phyloP scores from a whole-genome alignment of 1,140 invertebrate genomes.

The Phortica variegata region DNA sequence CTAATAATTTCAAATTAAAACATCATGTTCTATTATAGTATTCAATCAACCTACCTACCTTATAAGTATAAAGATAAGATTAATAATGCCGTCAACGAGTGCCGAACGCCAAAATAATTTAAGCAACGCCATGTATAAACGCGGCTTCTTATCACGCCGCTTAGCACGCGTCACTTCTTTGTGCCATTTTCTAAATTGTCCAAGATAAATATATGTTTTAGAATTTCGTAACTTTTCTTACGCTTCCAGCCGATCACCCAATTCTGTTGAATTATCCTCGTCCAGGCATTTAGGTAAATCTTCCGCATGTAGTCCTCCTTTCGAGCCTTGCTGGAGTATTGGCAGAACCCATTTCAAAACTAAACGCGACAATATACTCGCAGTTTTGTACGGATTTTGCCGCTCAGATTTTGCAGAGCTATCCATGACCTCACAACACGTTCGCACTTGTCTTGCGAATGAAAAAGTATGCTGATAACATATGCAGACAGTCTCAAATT shows the following conservation, averaged over 20 bases:
- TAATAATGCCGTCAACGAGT: slow-evolving; percentile 56
- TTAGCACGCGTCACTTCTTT: slow-evolving; percentile 57
- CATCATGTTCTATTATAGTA: not conserved
- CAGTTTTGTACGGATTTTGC: slow-evolving; percentile 45
- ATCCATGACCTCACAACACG: too few species aligned
- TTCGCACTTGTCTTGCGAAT: too few species aligned
- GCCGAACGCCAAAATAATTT: slow-evolving; percentile 57
- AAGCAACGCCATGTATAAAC: slow-evolving; percentile 54
- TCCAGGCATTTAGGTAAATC: slow-evolving; percentile 52
- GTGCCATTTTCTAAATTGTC: slow-evolving; percentile 57
- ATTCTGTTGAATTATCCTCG: slow-evolving; percentile 46
- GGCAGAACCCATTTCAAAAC: slow-evolving; percentile 56
- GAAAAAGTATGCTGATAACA: slow-evolving; percentile 12
- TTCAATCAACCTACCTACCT: slow-evolving; percentile 44
- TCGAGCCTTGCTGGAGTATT: slow-evolving; percentile 43
- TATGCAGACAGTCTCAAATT: not conserved
- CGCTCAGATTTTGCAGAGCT: slow-evolving; percentile 45
- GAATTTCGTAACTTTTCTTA: slow-evolving; percentile 13
- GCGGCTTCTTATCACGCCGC: slow-evolving; percentile 50
- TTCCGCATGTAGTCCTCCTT: slow-evolving; percentile 41
- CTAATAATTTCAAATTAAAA: too few species aligned
- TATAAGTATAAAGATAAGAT: slow-evolving; percentile 55
- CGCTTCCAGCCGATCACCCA: slow-evolving; percentile 55
- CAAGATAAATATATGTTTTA: not conserved
- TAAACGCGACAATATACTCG: slow-evolving; percentile 52